These are phyloP conservation scores for Danio jaintianensis DNA, from an alignment of 2,797 vertebrate species.

Conservation along the genomic window DNA sequence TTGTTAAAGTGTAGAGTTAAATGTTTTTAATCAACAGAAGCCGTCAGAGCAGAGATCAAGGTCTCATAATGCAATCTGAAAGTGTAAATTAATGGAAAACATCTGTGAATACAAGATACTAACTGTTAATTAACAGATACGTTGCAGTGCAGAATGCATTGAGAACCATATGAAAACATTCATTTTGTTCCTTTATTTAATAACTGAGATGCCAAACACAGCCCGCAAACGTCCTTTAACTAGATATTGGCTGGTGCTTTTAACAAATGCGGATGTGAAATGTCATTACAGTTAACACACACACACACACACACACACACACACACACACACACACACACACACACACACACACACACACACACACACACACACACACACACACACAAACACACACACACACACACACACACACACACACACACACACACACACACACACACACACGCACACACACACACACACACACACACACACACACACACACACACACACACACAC, in stretches of 20 bases:
- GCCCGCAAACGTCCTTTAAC: background rate
- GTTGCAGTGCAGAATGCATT: background rate
- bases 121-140: too few relatives aligned
- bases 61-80: too few relatives aligned
- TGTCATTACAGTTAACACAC: background rate
- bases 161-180: background rate
- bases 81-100: too few relatives aligned
- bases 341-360: slow-evolving; percentile 18
- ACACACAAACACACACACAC: background rate
- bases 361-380: slow-evolving; percentile 12
- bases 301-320: slow-evolving; percentile 2
- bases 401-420: background rate
- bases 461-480: background rate
- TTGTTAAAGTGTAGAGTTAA: too few relatives aligned
- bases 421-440: background rate
- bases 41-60: too few relatives aligned
- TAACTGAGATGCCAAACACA: background rate
- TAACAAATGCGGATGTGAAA: background rate
- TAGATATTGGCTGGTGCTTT: background rate
- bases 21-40: too few relatives aligned
- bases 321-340: slow-evolving; percentile 21
- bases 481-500: slow-evolving; percentile 2
- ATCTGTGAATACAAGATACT: too few relatives aligned
- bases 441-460: too few relatives aligned
- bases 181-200: background rate